Conservation (phyloP, 2,888 invertebrate species). For the Heliothis peltigera region DNA sequence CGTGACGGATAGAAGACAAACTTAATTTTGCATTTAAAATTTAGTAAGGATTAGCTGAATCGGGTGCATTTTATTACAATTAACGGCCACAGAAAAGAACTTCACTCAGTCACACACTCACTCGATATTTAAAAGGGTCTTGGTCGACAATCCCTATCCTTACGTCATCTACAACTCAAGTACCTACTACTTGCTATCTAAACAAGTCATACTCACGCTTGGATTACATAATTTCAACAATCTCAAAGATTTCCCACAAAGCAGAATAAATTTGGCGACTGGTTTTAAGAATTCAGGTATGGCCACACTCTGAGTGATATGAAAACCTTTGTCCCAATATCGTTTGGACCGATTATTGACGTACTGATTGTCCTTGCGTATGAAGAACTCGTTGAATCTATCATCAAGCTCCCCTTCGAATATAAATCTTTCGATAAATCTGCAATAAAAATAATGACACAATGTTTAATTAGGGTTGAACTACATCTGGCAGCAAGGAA, state of each 20-base stretch:
- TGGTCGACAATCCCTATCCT: too few relatives aligned
- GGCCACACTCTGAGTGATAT: constrained; percentile 84
- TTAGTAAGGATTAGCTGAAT: too few relatives aligned
- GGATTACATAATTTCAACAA: constrained; percentile 92
- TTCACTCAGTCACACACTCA: too few relatives aligned
- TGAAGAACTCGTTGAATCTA: constrained; percentile 95
- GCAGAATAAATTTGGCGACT: constrained; percentile 91
- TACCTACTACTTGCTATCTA: background rate
- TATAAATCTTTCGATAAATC: constrained; percentile 95
- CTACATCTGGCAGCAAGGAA: too few relatives aligned
- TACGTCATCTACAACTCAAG: too few relatives aligned
- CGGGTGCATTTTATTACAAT: too few relatives aligned
- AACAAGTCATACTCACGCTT: constrained; percentile 86
- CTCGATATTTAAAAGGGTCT: too few relatives aligned
- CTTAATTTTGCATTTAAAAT: too few relatives aligned
- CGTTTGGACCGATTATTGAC: constrained; percentile 91
- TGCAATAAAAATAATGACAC: constrained; percentile 69
- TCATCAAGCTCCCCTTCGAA: constrained; percentile 96
- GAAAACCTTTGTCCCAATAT: constrained; percentile 92
- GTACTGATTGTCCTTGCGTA: constrained; percentile 92
- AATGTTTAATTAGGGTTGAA: too few relatives aligned
- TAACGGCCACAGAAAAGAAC: too few relatives aligned
- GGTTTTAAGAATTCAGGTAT: constrained; percentile 92
- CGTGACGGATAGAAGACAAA: too few relatives aligned
- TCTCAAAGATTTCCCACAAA: constrained; percentile 94